A percentile compares a stretch with the other conserved stretches of the same genome.
These are phyloP conservation scores for Euclidia mi DNA, from an alignment of 2,888 invertebrate species.

Conservation along the genomic window DNA sequence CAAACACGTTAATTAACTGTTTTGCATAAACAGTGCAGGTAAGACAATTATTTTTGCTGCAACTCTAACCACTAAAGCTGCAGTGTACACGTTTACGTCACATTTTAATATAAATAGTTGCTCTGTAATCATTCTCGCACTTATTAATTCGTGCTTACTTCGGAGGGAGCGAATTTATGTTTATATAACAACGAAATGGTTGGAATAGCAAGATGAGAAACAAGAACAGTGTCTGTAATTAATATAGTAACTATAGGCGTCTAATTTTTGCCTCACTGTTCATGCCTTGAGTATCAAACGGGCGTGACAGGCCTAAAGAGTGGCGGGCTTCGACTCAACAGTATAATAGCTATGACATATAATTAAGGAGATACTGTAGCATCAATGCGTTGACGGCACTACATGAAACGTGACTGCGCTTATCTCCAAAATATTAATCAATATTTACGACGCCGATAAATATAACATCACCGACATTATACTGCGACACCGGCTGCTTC, in stretches of 20 bases:
- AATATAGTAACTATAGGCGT: constrained; percentile 88
- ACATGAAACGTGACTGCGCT: constrained; percentile 45
- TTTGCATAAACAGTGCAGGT: constrained; percentile 1
- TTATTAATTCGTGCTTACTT: constrained; percentile 79
- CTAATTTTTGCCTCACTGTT: constrained; percentile 86
- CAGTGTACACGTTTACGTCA: constrained; percentile 26
- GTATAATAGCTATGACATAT: constrained; percentile 70
- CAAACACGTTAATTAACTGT: constrained; percentile 14
- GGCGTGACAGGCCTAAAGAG: constrained; percentile 76
- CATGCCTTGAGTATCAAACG: constrained; percentile 85
- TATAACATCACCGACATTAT: constrained; percentile 34
- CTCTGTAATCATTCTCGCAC: constrained; percentile 73
- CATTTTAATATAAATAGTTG: constrained; percentile 50
- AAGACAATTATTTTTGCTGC: constrained; percentile 18
- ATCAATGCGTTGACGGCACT: constrained; percentile 59
- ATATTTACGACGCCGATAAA: constrained; percentile 39
- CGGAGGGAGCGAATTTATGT: constrained; percentile 77
- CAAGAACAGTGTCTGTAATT: constrained; percentile 86
- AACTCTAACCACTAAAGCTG: constrained; percentile 14
- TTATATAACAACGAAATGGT: constrained; percentile 82
- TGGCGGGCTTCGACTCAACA: constrained; percentile 44
- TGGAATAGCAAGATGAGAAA: constrained; percentile 81
- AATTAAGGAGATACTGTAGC: constrained; percentile 74
- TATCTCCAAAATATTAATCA: constrained; percentile 56
- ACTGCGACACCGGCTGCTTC: constrained; percentile 19